phyloP scores from a whole-genome alignment of 2,888 invertebrate genomes.

The Himalopsyche japonica region DNA sequence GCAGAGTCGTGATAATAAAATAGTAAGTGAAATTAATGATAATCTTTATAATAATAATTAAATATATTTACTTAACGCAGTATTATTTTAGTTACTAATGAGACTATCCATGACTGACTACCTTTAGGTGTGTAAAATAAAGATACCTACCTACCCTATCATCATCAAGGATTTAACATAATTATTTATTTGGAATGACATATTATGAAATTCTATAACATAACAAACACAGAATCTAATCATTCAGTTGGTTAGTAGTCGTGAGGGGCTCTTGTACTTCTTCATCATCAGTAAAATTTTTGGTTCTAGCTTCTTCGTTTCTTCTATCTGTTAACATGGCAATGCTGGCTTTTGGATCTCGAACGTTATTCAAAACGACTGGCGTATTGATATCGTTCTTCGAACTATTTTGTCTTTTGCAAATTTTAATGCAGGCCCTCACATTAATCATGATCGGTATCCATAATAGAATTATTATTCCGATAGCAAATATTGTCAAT shows the following conservation, averaged over 20 bases:
- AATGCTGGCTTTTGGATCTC: constrained; percentile 42
- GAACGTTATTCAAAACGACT: constrained; percentile 45
- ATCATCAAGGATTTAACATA: background rate
- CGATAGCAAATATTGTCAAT: constrained; percentile 52
- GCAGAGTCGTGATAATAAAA: background rate
- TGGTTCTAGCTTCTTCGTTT: constrained; percentile 11
- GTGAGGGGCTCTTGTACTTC: constrained; percentile 24
- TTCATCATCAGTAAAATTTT: constrained; percentile 18
- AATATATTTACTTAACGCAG: background rate
- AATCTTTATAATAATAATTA: background rate
- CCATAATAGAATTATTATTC: constrained; percentile 49
- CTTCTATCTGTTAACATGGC: constrained; percentile 19
- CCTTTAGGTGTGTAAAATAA: background rate
- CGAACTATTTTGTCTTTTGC: constrained; percentile 24
- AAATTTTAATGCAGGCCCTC: constrained; percentile 28
- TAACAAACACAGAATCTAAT: background rate
- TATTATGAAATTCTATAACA: background rate
- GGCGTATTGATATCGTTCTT: constrained; percentile 11
- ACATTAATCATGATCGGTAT: constrained; percentile 41
- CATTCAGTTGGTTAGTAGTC: background rate
- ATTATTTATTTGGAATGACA: background rate
- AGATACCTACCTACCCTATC: background rate
- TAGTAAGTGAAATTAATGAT: background rate
- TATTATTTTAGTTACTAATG: background rate
- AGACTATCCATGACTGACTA: background rate